Percentiles rank a stretch among this genome's conserved stretches.
These are phyloP conservation scores for Orientallactaga bullata DNA, from an alignment of 2,113 vertebrate genomes.

Conservation along the genomic window DNA sequence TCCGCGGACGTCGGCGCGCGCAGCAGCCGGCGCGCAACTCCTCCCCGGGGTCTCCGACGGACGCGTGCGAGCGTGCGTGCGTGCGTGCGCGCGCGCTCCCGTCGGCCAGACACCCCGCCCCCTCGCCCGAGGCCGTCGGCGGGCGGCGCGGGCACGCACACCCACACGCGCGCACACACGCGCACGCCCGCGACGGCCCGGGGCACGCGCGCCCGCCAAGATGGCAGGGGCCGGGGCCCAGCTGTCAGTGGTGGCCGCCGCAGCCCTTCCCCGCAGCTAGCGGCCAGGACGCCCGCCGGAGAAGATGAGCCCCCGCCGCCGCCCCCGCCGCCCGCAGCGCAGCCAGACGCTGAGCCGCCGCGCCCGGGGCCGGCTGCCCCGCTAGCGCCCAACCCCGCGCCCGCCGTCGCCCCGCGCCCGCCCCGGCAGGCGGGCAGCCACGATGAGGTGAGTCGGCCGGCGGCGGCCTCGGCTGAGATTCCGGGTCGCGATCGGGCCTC, in stretches of 20 bases:
- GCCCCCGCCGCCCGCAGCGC: conserved; percentile 57
- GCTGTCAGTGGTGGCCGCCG: conserved; percentile 84
- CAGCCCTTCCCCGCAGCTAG: conserved; percentile 84
- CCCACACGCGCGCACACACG: not conserved
- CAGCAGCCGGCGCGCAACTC: not conserved
- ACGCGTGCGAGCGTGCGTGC: not conserved
- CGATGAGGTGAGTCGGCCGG: conserved; percentile 77
- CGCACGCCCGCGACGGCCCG: not conserved
- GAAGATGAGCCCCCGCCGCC: conserved; percentile 75
- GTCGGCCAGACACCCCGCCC: conserved; percentile 30
- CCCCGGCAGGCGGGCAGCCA: conserved; percentile 71
- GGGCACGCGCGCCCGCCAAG: conserved; percentile 85
- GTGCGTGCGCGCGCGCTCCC: not conserved
- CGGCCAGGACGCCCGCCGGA: conserved; percentile 74
- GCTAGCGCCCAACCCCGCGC: conserved; percentile 54
- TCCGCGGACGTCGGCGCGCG: not conserved
- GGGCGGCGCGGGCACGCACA: conserved; percentile 16
- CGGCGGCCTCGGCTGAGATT: not conserved
- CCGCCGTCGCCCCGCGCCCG: conserved; percentile 57
- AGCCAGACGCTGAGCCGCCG: conserved; percentile 77
- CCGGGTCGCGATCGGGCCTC: not conserved
- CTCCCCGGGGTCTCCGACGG: not conserved
- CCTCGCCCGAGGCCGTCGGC: not conserved
- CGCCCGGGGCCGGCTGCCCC: conserved; percentile 74
- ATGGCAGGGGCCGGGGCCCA: conserved; percentile 89